Conservation (phyloP, 2,113 vertebrate species). For the Neolamprologus hecqui region DNA sequence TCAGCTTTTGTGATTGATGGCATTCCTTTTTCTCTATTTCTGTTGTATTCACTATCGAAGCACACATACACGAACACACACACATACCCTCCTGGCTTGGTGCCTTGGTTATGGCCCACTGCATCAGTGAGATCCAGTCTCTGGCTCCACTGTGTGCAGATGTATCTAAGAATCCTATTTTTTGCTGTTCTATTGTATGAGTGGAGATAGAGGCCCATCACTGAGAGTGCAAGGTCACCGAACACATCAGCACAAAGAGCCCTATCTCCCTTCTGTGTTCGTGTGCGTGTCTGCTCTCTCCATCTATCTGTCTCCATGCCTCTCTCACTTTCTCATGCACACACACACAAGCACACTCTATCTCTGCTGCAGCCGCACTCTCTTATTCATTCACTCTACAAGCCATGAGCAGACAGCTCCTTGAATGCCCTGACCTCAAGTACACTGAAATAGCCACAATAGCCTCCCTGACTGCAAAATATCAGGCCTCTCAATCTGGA, state of each 20-base stretch:
- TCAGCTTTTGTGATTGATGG: conserved; percentile 50
- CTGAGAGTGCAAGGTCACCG: conserved; percentile 60
- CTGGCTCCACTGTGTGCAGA: conserved; percentile 30
- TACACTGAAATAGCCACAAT: conserved; percentile 47
- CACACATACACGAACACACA: not conserved
- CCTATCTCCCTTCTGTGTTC: conserved; percentile 48
- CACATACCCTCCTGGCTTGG: not conserved
- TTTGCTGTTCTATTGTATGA: conserved; percentile 54
- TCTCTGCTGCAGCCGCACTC: conserved; percentile 21
- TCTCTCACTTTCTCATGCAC: not conserved
- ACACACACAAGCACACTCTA: not conserved
- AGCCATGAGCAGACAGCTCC: conserved; percentile 44
- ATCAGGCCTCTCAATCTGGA: conserved; percentile 39
- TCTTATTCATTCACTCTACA: conserved; percentile 45
- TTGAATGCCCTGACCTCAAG: conserved; percentile 54
- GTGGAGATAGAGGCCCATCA: conserved; percentile 57
- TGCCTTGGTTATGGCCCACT: conserved; percentile 6
- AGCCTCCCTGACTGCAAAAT: conserved; percentile 40
- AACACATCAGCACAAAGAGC: conserved; percentile 58
- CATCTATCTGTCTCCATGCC: conserved; percentile 4
- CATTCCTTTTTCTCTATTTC: conserved; percentile 41
- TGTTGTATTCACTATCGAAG: conserved; percentile 12
- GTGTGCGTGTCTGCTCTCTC: not conserved
- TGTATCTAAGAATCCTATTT: conserved; percentile 65
- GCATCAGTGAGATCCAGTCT: conserved; percentile 47